phyloP scores from a whole-genome alignment of 2,113 vertebrate genomes.

The Arizona elegans region DNA sequence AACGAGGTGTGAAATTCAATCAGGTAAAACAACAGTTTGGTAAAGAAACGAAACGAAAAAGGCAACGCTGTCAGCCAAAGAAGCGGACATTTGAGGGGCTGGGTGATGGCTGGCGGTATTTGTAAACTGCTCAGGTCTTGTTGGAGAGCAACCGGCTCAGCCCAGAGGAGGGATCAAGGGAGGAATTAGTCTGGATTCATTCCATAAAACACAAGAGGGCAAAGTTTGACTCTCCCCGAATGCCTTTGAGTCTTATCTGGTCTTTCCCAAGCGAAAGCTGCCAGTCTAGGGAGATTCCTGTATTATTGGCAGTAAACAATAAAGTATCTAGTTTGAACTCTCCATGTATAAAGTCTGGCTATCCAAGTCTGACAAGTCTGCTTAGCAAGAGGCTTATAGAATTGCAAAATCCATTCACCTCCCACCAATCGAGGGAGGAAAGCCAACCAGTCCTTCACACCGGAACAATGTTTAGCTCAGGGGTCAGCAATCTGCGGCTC shows the following conservation, averaged over 20 bases:
- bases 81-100: conserved; percentile 10
- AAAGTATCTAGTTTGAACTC: not conserved
- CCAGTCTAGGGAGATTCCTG: not conserved
- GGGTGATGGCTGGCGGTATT: conserved; percentile 13
- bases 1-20: conserved; percentile 62
- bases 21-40: conserved; percentile 57
- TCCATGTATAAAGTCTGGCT: not conserved
- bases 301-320: not conserved
- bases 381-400: not conserved
- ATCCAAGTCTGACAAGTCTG: not conserved
- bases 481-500: too few species aligned
- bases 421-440: not conserved
- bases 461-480: too few species aligned
- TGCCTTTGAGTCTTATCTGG: not conserved
- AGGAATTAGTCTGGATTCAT: not conserved
- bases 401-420: not conserved
- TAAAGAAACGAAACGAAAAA: conserved; percentile 21
- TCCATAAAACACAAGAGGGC: not conserved
- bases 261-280: not conserved
- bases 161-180: not conserved
- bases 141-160: not conserved
- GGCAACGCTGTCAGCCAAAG: conserved; percentile 23
- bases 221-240: not conserved
- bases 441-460: not conserved
- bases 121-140: not conserved